Evolutionary conservation across 2,888 invertebrate genomes (phyloP), one percentile per base, ranked within the genome.

Genomic region (Doris montereyensis): DNA sequence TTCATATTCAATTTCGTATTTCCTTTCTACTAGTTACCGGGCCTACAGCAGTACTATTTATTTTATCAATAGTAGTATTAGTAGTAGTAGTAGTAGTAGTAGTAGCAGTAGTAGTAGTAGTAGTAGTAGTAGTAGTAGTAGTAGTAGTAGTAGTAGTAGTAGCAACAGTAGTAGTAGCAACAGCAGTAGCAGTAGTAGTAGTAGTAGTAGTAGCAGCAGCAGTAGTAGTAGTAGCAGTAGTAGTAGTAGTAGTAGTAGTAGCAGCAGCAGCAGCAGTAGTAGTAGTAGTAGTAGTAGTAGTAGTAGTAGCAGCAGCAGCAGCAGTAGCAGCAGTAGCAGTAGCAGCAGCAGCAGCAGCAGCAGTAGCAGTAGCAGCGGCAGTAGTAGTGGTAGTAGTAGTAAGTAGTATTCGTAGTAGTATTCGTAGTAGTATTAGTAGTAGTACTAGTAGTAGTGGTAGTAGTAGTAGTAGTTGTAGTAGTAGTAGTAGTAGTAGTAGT

Each of bases 401-500:
- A n/a, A n/a, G n/a, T n/a, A n/a, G n/a, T n/a, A n/a, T n/a, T n/a
- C n/a, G n/a, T n/a, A n/a, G n/a, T n/a, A n/a, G n/a, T n/a, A n/a
- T n/a, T n/a, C n/a, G n/a, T n/a, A n/a, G n/a, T n/a, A n/a, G n/a
- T n/a, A n/a, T n/a, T n/a, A n/a, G n/a, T n/a, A n/a, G n/a, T n/a
- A n/a, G n/a, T n/a, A n/a, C n/a, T n/a, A n/a, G n/a, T n/a, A n/a
- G n/a, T n/a, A n/a, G 58, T 52, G 58, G 74, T 34, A 74, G 74
- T 52, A 74, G 74, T 74, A 0, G 58, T 62, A 62, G 65, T 62
- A 21, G 65, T 62, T 17, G 65, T 62, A 62, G 65, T 62, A 57
- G 79, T 24, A 79, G 77, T 0, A 79, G 77, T 41, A 78, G 77
- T 24, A 70, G 78, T 32, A 79, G 79, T 26, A 79, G 77, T 30